These are phyloP conservation scores for Griposia aprilina DNA, from an alignment of 2,888 invertebrate species.

Conservation along the genomic window DNA sequence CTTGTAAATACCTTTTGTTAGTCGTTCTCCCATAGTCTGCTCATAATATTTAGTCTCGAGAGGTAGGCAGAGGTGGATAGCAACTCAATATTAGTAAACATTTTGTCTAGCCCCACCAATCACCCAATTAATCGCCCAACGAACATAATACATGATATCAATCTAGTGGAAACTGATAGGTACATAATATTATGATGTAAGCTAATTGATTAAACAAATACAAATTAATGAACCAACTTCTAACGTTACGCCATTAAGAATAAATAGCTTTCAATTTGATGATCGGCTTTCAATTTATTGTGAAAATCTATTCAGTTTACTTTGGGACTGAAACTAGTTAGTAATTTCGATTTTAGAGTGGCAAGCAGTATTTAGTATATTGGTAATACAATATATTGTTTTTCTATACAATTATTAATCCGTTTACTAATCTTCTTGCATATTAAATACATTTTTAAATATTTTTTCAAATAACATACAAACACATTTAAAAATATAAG, in stretches of 20 bases:
- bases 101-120: background rate
- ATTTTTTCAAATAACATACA: no score
- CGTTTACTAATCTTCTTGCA: no score
- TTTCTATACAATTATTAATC: no score
- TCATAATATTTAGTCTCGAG: background rate
- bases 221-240: constrained; percentile 28
- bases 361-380: no score
- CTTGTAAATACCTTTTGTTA: no score
- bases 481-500: no score
- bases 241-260: constrained; percentile 4
- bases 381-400: no score
- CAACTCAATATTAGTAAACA: constrained; percentile 8
- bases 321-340: background rate
- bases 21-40: background rate
- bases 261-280: constrained; percentile 6
- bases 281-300: constrained; percentile 12
- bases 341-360: no score
- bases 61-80: background rate
- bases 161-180: constrained; percentile 34
- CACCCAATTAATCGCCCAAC: constrained; percentile 44
- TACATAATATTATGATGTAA: background rate
- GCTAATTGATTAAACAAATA: constrained; percentile 47
- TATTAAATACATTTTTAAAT: no score
- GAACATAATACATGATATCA: constrained; percentile 26
- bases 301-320: background rate